A percentile compares a stretch with the other conserved stretches of the same genome.
Conservation (phyloP, 1,140 invertebrate species). For the Scaptomyza montana region DNA sequence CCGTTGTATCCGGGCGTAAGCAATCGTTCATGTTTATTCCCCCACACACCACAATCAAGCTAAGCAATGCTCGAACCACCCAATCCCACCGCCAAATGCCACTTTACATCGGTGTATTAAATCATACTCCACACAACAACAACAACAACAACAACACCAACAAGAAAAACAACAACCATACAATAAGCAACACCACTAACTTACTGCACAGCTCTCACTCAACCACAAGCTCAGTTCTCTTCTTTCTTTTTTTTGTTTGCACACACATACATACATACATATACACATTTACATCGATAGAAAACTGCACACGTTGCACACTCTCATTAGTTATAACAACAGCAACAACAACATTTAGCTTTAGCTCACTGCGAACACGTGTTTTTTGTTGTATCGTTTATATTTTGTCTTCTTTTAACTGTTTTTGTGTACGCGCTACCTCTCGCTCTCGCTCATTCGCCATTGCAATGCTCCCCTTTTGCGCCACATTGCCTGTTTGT, state of each 20-base stretch:
- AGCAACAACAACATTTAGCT: neutral
- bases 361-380: slow-evolving; percentile 15
- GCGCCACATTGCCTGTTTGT: neutral
- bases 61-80: slow-evolving; percentile 39
- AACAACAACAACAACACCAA: slow-evolving; percentile 10
- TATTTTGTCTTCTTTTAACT: slow-evolving; percentile 4
- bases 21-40: slow-evolving; percentile 52
- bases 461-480: neutral
- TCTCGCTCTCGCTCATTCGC: neutral
- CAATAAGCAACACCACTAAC: slow-evolving; percentile 14
- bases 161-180: slow-evolving; percentile 17
- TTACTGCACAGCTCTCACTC: slow-evolving; percentile 5
- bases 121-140: slow-evolving; percentile 12
- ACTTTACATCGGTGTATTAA: slow-evolving; percentile 24
- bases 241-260: too few species aligned
- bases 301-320: slow-evolving; percentile 4
- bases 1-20: slow-evolving; percentile 82
- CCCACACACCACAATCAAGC: slow-evolving; percentile 1
- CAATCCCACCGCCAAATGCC: slow-evolving; percentile 14
- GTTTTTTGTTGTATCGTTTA: slow-evolving; percentile 7
- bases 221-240: too few species aligned
- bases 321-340: slow-evolving; percentile 36
- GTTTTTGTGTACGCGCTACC: slow-evolving; percentile 14
- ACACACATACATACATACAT: neutral
- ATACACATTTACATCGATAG: neutral